Percentiles rank a stretch among this genome's conserved stretches.
Evolutionary conservation across 2,113 vertebrate genomes (phyloP).

Genomic region (Piaya cayana): DNA sequence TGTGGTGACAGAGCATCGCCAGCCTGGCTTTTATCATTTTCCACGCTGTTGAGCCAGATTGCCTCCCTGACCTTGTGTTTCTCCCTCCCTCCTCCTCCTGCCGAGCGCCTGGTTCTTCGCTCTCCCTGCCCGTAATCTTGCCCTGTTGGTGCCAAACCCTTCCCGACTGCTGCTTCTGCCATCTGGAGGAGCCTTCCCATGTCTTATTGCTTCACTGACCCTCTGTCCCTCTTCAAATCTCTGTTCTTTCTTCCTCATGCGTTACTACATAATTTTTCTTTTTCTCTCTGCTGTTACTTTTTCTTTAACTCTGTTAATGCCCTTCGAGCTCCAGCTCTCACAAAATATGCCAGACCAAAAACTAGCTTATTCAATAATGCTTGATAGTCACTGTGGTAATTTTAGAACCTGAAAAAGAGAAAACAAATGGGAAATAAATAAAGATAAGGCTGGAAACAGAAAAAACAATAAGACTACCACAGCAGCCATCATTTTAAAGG

Average conservation of each 20-base stretch:
- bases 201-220: constrained; percentile 40
- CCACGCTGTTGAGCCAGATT: constrained; percentile 12
- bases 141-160: constrained; percentile 46
- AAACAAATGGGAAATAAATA: neutral
- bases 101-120: neutral
- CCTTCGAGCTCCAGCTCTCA: neutral
- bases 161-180: constrained; percentile 57
- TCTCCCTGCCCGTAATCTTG: constrained; percentile 26
- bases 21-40: neutral
- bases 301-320: constrained; percentile 27
- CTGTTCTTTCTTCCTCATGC: neutral
- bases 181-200: constrained; percentile 44
- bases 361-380: neutral
- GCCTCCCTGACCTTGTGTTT: constrained; percentile 52
- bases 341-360: neutral
- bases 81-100: neutral
- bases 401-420: neutral
- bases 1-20: neutral
- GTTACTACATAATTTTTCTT: neutral
- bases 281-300: neutral
- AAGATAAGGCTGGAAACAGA: neutral
- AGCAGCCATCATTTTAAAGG: neutral
- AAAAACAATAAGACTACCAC: neutral
- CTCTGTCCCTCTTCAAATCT: constrained; percentile 5
- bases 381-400: neutral